These are phyloP conservation scores for Setipinna tenuifilis DNA, from an alignment of 2,797 vertebrate species.

Conservation along the genomic window DNA sequence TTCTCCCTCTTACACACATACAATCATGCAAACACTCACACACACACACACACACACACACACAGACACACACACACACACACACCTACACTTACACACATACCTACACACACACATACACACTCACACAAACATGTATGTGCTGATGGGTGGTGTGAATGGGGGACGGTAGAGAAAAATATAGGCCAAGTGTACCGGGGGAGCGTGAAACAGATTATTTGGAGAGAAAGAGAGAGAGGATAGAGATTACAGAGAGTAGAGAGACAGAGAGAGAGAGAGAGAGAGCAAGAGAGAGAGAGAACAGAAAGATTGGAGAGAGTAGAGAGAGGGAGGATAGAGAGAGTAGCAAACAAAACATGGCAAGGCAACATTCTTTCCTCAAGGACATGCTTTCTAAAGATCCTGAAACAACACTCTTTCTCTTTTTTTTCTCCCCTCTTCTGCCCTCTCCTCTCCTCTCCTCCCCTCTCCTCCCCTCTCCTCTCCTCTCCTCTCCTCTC, in stretches of 20 bases:
- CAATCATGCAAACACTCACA: not conserved
- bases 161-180: slow-evolving; percentile 10
- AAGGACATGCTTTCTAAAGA: slow-evolving; percentile 15
- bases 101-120: slow-evolving; percentile 28
- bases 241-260: slow-evolving; percentile 25
- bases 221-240: slow-evolving; percentile 16
- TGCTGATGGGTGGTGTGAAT: not conserved
- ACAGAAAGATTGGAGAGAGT: not conserved
- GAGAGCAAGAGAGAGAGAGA: not conserved
- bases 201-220: slow-evolving; percentile 23
- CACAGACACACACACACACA: not conserved
- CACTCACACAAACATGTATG: not conserved
- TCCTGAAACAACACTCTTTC: not conserved
- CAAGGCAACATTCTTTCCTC: slow-evolving; percentile 35
- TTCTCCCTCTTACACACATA: not conserved
- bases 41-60: not conserved
- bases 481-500: not conserved
- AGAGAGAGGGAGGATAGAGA: not conserved
- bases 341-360: slow-evolving; percentile 29
- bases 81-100: too few species aligned
- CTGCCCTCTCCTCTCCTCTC: not conserved
- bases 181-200: slow-evolving; percentile 23
- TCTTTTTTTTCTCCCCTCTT: not conserved
- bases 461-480: not conserved
- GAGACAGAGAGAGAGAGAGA: not conserved